Percentiles rank a stretch among this genome's conserved stretches.
Conservation (phyloP, 2,888 invertebrate species). For the Diplazon laetatorius region DNA sequence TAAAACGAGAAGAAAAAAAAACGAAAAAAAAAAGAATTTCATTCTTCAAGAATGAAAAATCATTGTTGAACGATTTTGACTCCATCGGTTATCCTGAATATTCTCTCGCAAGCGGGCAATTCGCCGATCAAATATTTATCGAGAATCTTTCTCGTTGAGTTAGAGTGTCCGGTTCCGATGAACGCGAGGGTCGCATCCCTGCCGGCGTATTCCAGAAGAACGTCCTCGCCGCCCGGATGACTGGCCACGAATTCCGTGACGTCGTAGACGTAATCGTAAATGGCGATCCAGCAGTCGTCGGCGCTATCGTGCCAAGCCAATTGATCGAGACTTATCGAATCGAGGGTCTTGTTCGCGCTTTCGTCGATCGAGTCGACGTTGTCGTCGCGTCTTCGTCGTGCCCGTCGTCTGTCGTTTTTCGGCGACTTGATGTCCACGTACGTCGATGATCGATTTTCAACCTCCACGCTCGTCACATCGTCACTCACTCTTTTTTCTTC, state of each 20-base stretch:
- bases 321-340: constrained; percentile 87
- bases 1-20: background rate
- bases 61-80: constrained; percentile 77
- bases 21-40: too few species aligned
- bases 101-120: constrained; percentile 88
- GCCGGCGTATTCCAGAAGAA: constrained; percentile 93
- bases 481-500: constrained; percentile 11
- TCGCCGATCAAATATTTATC: constrained; percentile 90
- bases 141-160: constrained; percentile 86
- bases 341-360: too few species aligned
- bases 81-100: constrained; percentile 87
- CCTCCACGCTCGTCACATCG: background rate
- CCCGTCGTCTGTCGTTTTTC: constrained; percentile 28
- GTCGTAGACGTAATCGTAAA: constrained; percentile 94
- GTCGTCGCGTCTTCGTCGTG: constrained; percentile 18
- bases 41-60: background rate
- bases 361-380: constrained; percentile 21
- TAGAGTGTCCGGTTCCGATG: constrained; percentile 90
- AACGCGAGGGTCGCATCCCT: constrained; percentile 93
- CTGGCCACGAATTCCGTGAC: constrained; percentile 89
- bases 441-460: background rate
- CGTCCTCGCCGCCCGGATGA: constrained; percentile 93
- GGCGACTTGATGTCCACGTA: constrained; percentile 6
- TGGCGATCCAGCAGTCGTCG: constrained; percentile 93
- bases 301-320: constrained; percentile 89